Percentiles rank a stretch among this genome's conserved stretches.
Evolutionary conservation across 2,113 vertebrate genomes (phyloP).

Genomic region (Brachyistius frenatus): DNA sequence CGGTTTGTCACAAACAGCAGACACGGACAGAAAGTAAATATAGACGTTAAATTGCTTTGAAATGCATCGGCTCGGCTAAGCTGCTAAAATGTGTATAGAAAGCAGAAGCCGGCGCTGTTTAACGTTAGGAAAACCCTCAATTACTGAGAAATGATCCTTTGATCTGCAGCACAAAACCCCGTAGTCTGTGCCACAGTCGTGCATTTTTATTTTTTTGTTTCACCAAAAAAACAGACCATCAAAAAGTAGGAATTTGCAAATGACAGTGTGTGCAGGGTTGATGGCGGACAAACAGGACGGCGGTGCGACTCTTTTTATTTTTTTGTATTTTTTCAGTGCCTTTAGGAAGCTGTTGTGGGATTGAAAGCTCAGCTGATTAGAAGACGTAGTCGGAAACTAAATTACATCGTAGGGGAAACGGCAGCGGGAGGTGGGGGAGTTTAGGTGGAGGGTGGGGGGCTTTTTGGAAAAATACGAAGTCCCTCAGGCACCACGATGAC

Average conservation of each 20-base stretch:
- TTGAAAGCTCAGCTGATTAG: constrained; percentile 71
- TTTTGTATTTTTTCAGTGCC: constrained; percentile 13
- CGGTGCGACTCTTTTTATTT: constrained; percentile 37
- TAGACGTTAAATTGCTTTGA: constrained; percentile 30
- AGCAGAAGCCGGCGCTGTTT: constrained; percentile 30
- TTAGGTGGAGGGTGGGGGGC: background rate
- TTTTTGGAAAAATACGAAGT: constrained; percentile 41
- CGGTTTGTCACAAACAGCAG: background rate
- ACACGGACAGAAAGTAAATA: background rate
- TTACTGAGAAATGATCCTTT: constrained; percentile 65
- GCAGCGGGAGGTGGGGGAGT: background rate
- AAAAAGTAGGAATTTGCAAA: constrained; percentile 79
- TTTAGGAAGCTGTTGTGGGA: constrained; percentile 72
- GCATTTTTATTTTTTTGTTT: constrained; percentile 20
- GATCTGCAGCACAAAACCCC: constrained; percentile 52
- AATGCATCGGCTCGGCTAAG: constrained; percentile 3
- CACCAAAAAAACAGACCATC: constrained; percentile 50
- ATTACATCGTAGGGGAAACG: constrained; percentile 65
- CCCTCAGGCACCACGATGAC: constrained; percentile 26
- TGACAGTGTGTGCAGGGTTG: constrained; percentile 66
- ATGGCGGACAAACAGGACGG: constrained; percentile 50
- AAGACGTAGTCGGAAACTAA: constrained; percentile 70
- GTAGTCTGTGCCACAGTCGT: constrained; percentile 22
- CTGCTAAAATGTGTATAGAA: constrained; percentile 49
- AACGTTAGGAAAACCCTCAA: constrained; percentile 55